These are phyloP conservation scores for Drosophila rubida DNA, from an alignment of 2,888 invertebrate species.

Conservation along the genomic window DNA sequence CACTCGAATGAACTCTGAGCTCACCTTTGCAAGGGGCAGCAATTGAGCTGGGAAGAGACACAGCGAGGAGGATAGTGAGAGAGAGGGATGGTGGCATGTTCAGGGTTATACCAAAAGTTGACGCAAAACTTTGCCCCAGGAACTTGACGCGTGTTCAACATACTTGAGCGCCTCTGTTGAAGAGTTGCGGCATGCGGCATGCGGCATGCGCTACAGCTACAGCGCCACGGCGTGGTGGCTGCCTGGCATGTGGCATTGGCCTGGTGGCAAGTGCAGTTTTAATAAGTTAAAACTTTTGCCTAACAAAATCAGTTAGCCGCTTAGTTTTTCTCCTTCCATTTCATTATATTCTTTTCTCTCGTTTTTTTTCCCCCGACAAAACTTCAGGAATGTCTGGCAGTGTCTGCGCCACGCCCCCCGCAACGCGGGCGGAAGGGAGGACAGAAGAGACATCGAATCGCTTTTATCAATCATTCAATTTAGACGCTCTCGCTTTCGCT, in stretches of 20 bases:
- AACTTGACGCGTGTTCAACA: conserved; percentile 81
- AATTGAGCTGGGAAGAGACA: too few species aligned
- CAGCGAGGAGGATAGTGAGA: neutral
- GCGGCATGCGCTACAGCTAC: neutral
- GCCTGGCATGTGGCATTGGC: conserved; percentile 11
- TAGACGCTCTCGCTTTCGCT: conserved; percentile 20
- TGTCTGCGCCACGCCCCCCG: conserved; percentile 4
- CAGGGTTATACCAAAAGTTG: conserved; percentile 62
- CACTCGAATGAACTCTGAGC: conserved; percentile 53
- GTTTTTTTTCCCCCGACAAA: conserved; percentile 6
- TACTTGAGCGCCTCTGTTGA: conserved; percentile 73
- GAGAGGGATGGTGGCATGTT: neutral
- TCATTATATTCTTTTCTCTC: neutral
- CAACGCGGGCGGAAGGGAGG: too few species aligned
- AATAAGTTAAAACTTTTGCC: conserved; percentile 77
- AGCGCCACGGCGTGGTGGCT: neutral
- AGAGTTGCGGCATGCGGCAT: conserved; percentile 24
- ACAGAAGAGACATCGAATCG: conserved; percentile 36
- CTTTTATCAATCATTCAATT: conserved; percentile 76
- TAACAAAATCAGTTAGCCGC: conserved; percentile 78
- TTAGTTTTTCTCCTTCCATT: conserved; percentile 51
- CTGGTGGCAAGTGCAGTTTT: conserved; percentile 74
- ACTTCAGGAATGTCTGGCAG: conserved; percentile 38
- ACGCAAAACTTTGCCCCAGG: conserved; percentile 77
- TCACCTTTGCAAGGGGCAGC: conserved; percentile 49